phyloP scores from a whole-genome alignment of 1,140 invertebrate genomes.

The Sesamia nonagrioides region DNA sequence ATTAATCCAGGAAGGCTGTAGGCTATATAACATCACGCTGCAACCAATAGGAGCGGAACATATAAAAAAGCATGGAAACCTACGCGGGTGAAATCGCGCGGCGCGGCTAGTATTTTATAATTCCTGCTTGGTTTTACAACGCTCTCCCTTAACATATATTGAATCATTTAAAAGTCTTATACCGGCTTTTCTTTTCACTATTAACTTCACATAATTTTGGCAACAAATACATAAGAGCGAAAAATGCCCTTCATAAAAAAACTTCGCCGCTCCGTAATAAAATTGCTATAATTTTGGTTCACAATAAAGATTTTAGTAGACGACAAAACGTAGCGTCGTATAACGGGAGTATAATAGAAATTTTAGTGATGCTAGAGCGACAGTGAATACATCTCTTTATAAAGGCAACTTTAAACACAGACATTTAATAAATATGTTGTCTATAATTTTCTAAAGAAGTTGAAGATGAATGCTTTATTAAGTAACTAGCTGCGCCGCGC shows the following conservation, averaged over 20 bases:
- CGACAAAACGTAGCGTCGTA: slow-evolving; percentile 34
- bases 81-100: no score
- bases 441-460: neutral
- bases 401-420: neutral
- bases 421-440: neutral
- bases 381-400: slow-evolving; percentile 22
- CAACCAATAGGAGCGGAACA: no score
- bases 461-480: no score
- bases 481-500: no score
- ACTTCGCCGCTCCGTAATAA: slow-evolving; percentile 17
- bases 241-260: slow-evolving; percentile 34
- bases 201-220: slow-evolving; percentile 7
- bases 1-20: no score
- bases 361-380: slow-evolving; percentile 1
- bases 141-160: neutral
- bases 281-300: slow-evolving; percentile 18
- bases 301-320: slow-evolving; percentile 40
- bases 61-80: no score
- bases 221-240: slow-evolving; percentile 7
- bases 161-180: neutral
- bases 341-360: slow-evolving; percentile 25
- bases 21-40: no score
- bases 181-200: slow-evolving; percentile 7
- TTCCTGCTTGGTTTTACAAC: neutral
- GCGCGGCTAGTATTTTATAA: slow-evolving; percentile 1